These are phyloP conservation scores for Lasioglossum leucozonium DNA, from an alignment of 2,888 invertebrate species.

Conservation along the genomic window DNA sequence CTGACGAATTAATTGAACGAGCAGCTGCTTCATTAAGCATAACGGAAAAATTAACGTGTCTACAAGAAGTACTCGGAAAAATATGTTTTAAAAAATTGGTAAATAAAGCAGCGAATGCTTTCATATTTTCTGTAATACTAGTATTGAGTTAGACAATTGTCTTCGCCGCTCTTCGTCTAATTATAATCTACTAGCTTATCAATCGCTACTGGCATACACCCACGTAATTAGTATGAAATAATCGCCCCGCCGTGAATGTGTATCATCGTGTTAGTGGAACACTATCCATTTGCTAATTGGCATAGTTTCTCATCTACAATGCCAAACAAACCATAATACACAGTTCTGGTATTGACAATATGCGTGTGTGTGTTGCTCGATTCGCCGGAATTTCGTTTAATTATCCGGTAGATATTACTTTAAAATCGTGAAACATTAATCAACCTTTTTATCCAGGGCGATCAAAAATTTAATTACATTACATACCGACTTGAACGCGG, in stretches of 20 bases:
- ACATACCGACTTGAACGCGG: background rate
- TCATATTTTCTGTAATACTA: background rate
- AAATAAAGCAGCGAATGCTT: background rate
- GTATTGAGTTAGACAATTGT: background rate
- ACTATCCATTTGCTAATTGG: slow-evolving; percentile 69
- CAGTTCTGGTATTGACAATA: slow-evolving; percentile 28
- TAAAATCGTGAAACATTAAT: slow-evolving; percentile 6
- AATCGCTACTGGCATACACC: background rate
- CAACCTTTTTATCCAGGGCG: background rate
- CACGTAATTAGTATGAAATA: slow-evolving; percentile 29
- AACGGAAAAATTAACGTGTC: background rate
- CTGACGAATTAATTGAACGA: background rate
- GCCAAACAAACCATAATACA: slow-evolving; percentile 31
- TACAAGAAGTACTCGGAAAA: background rate
- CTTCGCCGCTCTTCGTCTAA: background rate
- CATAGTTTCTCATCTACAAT: slow-evolving; percentile 36
- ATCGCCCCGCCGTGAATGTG: slow-evolving; percentile 32
- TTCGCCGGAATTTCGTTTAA: slow-evolving; percentile 14
- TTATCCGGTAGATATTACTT: background rate
- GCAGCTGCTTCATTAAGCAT: background rate
- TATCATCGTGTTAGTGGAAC: slow-evolving; percentile 38
- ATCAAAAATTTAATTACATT: background rate
- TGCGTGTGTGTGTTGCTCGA: slow-evolving; percentile 11
- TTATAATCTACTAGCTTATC: background rate
- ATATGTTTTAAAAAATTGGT: background rate